A percentile compares a stretch with the other conserved stretches of the same genome.
Evolutionary conservation across 1,140 invertebrate species (phyloP).

Genomic region (Melanaphis sacchari): DNA sequence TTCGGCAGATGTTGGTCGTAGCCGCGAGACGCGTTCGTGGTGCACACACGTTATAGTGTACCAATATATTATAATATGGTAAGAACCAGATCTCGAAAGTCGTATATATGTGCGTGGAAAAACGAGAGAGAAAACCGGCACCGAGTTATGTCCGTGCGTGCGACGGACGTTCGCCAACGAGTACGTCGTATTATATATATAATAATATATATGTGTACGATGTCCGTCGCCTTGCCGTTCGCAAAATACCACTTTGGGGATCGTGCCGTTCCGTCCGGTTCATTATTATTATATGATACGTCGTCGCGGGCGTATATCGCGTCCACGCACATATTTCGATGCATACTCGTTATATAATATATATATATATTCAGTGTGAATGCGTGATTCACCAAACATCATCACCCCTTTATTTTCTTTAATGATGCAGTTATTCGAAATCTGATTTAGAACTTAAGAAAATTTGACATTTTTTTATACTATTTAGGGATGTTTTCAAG

Average conservation of each 20-base stretch:
- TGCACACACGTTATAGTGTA: not conserved
- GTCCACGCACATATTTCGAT: not conserved
- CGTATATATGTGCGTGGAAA: not conserved
- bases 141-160: too few relatives aligned
- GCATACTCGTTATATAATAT: not conserved
- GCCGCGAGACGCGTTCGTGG: not conserved
- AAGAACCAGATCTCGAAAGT: slow-evolving; percentile 17
- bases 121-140: not conserved
- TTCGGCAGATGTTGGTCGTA: slow-evolving; percentile 18
- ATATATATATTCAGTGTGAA: not conserved
- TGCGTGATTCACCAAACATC: too few relatives aligned
- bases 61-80: not conserved
- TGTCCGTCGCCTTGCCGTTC: not conserved
- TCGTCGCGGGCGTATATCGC: not conserved
- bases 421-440: too few relatives aligned
- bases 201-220: too few relatives aligned
- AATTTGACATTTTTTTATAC: too few relatives aligned
- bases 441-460: too few relatives aligned
- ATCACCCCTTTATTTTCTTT: too few relatives aligned
- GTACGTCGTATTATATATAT: not conserved
- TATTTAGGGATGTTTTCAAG: too few relatives aligned
- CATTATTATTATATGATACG: not conserved
- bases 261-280: not conserved
- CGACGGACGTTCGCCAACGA: not conserved
- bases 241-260: slow-evolving; percentile 8